Evolutionary conservation across 2,797 vertebrate genomes (phyloP).

Genomic region (Clarias pachynema): DNA sequence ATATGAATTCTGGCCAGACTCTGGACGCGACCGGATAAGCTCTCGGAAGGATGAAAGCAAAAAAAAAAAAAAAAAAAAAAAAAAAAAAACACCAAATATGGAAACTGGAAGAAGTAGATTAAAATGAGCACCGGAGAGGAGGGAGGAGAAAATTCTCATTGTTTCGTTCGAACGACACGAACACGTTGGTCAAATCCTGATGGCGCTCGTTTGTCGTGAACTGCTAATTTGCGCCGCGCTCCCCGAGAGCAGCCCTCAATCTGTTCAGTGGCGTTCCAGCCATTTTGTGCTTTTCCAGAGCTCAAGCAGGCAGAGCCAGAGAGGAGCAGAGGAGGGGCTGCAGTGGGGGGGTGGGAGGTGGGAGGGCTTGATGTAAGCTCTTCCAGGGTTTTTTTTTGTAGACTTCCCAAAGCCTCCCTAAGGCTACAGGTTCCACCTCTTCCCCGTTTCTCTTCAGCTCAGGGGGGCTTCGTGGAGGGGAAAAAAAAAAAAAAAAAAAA

Average conservation of each 20-base stretch:
- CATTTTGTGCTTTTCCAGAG: conserved; percentile 78
- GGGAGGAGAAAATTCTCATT: neutral
- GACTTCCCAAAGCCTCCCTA: conserved; percentile 62
- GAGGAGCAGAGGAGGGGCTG: conserved; percentile 47
- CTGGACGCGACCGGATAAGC: conserved; percentile 37
- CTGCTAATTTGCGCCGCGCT: conserved; percentile 46
- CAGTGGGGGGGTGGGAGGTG: conserved; percentile 48
- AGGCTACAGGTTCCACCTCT: conserved; percentile 61
- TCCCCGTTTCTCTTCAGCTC: conserved; percentile 21
- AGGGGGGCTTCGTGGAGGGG: conserved; percentile 30
- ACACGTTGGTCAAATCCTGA: conserved; percentile 28
- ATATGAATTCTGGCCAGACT: conserved; percentile 61
- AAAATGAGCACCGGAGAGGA: conserved; percentile 10
- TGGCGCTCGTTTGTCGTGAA: conserved; percentile 5
- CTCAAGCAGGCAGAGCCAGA: conserved; percentile 64
- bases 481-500: neutral
- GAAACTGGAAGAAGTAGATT: neutral
- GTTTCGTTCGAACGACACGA: neutral
- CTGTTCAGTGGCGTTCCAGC: conserved; percentile 75
- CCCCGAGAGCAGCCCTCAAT: conserved; percentile 60
- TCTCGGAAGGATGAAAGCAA: conserved; percentile 16
- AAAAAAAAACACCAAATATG: neutral
- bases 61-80: neutral
- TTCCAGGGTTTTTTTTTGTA: conserved; percentile 59
- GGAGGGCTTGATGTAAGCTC: conserved; percentile 53